Evolutionary conservation across 2,888 invertebrate species (phyloP).

Genomic region (Dicranocentrus wangi): DNA sequence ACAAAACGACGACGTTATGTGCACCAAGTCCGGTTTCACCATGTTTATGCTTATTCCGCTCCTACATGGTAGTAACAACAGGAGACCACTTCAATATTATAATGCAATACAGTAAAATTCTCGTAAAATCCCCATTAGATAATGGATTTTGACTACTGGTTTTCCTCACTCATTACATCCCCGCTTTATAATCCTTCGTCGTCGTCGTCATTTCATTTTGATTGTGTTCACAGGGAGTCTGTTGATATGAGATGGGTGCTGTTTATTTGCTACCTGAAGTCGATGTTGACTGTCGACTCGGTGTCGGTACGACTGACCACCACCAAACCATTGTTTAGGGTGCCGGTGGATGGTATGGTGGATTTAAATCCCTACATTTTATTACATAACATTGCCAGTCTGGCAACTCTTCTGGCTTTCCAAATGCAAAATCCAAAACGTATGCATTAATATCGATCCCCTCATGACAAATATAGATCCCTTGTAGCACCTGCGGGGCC

Average conservation of each 20-base stretch:
- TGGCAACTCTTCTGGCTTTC: no score
- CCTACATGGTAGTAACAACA: slow-evolving; percentile 34
- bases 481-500: no score
- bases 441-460: no score
- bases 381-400: no score
- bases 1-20: slow-evolving; percentile 1
- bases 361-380: no score
- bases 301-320: neutral
- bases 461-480: no score
- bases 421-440: no score
- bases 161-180: slow-evolving; percentile 51
- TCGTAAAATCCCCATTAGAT: slow-evolving; percentile 68
- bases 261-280: slow-evolving; percentile 28
- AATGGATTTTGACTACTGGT: slow-evolving; percentile 73
- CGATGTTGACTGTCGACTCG: neutral
- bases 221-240: slow-evolving; percentile 46
- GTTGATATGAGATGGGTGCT: slow-evolving; percentile 48
- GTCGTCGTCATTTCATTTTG: slow-evolving; percentile 42
- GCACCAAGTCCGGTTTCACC: slow-evolving; percentile 8
- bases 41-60: neutral
- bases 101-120: slow-evolving; percentile 39
- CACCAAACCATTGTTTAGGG: no score
- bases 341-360: no score
- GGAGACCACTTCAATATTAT: slow-evolving; percentile 34
- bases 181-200: slow-evolving; percentile 26